These are phyloP conservation scores for Clarias magur DNA, from an alignment of 2,113 vertebrate genomes.

Conservation along the genomic window DNA sequence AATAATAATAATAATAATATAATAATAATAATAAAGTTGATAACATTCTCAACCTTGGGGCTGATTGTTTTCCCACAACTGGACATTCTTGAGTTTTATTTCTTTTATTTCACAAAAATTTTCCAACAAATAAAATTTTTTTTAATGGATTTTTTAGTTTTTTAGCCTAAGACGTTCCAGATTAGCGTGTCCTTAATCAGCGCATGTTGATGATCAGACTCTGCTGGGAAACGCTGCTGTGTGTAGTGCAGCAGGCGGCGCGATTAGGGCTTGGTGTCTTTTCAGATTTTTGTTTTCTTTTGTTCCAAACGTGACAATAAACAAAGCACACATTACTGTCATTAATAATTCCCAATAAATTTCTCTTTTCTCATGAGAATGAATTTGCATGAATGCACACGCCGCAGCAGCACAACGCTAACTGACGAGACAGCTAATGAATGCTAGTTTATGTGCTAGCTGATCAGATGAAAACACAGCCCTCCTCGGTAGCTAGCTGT, in stretches of 20 bases:
- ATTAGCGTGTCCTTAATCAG: not conserved
- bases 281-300: not conserved
- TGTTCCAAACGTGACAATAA: not conserved
- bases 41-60: not conserved
- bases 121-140: not conserved
- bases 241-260: not conserved
- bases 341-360: not conserved
- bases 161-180: not conserved
- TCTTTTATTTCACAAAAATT: not conserved
- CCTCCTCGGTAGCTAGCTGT: not conserved
- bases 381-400: not conserved
- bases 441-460: not conserved
- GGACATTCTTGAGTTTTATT: not conserved
- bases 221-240: not conserved
- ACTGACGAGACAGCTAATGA: not conserved
- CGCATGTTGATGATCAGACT: not conserved
- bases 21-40: not conserved
- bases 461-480: not conserved
- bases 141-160: not conserved
- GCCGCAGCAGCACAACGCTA: not conserved
- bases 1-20: slow-evolving; percentile 2
- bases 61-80: not conserved
- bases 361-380: not conserved
- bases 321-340: not conserved
- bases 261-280: not conserved